These are phyloP conservation scores for Caenorhabditis sp. DNA, from an alignment of 2,888 invertebrate genomes.

Conservation along the genomic window DNA sequence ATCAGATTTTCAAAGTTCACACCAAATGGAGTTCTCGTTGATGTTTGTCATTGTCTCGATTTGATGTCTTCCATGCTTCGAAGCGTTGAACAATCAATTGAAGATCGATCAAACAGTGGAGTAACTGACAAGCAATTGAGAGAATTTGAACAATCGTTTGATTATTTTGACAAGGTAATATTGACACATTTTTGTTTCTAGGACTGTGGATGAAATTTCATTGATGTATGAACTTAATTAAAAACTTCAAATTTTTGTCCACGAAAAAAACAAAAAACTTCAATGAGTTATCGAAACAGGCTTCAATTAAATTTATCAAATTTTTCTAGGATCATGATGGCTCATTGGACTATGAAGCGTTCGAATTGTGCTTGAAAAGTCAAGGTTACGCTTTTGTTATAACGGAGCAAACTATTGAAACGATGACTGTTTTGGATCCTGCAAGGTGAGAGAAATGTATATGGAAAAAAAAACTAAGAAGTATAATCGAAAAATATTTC, in stretches of 20 bases:
- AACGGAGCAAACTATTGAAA: constrained; percentile 10
- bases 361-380: constrained; percentile 26
- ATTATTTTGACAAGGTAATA: constrained; percentile 23
- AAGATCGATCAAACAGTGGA: constrained; percentile 19
- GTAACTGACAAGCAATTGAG: constrained; percentile 26
- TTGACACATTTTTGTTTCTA: not conserved
- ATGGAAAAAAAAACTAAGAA: not conserved
- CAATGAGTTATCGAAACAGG: too few species aligned
- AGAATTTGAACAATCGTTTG: constrained; percentile 27
- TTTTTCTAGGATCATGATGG: constrained; percentile 20
- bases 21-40: constrained; percentile 20
- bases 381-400: constrained; percentile 29
- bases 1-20: constrained; percentile 12
- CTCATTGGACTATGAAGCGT: constrained; percentile 25
- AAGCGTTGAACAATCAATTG: constrained; percentile 27
- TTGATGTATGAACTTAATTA: too few species aligned
- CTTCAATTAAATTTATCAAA: too few species aligned
- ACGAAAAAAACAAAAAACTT: too few species aligned
- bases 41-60: constrained; percentile 25
- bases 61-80: constrained; percentile 29
- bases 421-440: constrained; percentile 20
- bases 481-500: not conserved
- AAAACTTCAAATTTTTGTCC: too few species aligned
- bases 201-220: not conserved
- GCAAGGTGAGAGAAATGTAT: constrained; percentile 3